Percentiles rank a stretch among this genome's conserved stretches.
These are phyloP conservation scores for Eustalomyia histrio DNA, from an alignment of 2,888 invertebrate genomes.

Conservation along the genomic window DNA sequence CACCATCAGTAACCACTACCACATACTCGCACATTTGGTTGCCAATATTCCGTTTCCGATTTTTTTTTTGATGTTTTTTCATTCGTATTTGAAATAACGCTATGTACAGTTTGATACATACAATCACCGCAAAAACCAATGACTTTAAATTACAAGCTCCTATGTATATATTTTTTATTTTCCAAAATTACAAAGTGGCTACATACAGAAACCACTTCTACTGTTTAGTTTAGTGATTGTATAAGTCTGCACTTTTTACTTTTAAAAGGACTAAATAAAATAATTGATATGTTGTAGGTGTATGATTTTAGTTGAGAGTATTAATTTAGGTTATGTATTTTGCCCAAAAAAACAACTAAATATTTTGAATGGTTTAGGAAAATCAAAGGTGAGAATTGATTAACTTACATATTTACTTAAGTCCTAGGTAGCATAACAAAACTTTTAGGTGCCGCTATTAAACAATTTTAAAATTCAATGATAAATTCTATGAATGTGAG, in stretches of 20 bases:
- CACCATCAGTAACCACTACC: slow-evolving; percentile 33
- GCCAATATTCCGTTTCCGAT: slow-evolving; percentile 50
- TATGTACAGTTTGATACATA: slow-evolving; percentile 51
- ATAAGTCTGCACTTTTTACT: slow-evolving; percentile 16
- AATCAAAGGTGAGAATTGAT: too few relatives aligned
- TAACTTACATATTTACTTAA: too few relatives aligned
- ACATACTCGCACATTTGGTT: slow-evolving; percentile 61
- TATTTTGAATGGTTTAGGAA: too few relatives aligned
- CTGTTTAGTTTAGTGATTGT: slow-evolving; percentile 49
- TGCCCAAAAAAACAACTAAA: neutral
- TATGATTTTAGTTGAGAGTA: neutral
- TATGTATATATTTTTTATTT: slow-evolving; percentile 45
- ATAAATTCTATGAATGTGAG: too few relatives aligned
- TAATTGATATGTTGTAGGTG: slow-evolving; percentile 8
- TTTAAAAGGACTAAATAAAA: neutral
- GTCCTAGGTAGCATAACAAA: too few relatives aligned
- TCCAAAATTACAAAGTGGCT: slow-evolving; percentile 42
- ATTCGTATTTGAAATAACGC: slow-evolving; percentile 41
- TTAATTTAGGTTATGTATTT: too few relatives aligned
- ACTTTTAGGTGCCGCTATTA: too few relatives aligned
- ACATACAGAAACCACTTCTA: slow-evolving; percentile 43
- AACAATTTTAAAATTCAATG: too few relatives aligned
- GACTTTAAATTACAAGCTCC: slow-evolving; percentile 64
- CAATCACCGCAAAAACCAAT: slow-evolving; percentile 62
- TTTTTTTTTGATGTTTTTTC: slow-evolving; percentile 8